Evolutionary conservation across 2,797 vertebrate genomes (phyloP).

Genomic region (Ptychobarbus kaznakovi): DNA sequence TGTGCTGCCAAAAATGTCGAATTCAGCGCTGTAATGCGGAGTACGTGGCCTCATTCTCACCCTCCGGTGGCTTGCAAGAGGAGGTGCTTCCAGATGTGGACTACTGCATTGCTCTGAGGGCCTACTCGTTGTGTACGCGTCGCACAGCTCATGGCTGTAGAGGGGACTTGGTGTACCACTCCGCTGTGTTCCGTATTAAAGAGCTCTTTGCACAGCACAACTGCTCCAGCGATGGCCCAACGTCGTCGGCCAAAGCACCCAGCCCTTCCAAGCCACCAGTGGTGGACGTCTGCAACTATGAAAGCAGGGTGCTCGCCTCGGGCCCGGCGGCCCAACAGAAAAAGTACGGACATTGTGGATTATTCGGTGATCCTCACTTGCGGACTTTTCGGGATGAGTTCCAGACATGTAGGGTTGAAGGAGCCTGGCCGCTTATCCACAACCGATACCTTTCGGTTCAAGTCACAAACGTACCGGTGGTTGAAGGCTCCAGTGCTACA

Average conservation of each 20-base stretch:
- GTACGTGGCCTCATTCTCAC: slow-evolving; percentile 81
- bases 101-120: slow-evolving; percentile 83
- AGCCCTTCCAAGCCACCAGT: slow-evolving; percentile 71
- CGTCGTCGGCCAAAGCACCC: slow-evolving; percentile 76
- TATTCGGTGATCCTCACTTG: slow-evolving; percentile 86
- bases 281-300: slow-evolving; percentile 80
- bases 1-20: slow-evolving; percentile 82
- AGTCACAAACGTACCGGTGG: slow-evolving; percentile 86
- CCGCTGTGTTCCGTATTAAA: slow-evolving; percentile 82
- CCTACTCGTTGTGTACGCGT: slow-evolving; percentile 80
- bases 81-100: slow-evolving; percentile 75
- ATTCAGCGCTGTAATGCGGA: slow-evolving; percentile 84
- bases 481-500: slow-evolving; percentile 82
- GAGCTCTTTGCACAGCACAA: slow-evolving; percentile 84
- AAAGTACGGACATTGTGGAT: slow-evolving; percentile 84
- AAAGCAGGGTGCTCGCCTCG: slow-evolving; percentile 70
- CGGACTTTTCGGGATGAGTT: slow-evolving; percentile 86
- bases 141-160: slow-evolving; percentile 80
- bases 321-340: slow-evolving; percentile 70
- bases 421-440: slow-evolving; percentile 86
- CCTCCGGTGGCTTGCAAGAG: slow-evolving; percentile 78
- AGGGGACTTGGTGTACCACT: slow-evolving; percentile 85
- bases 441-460: slow-evolving; percentile 85
- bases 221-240: slow-evolving; percentile 84
- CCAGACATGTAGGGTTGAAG: slow-evolving; percentile 86